Percentiles rank a stretch among this genome's conserved stretches.
Conservation (phyloP, 2,888 invertebrate species). For the Drosophila borealis region DNA sequence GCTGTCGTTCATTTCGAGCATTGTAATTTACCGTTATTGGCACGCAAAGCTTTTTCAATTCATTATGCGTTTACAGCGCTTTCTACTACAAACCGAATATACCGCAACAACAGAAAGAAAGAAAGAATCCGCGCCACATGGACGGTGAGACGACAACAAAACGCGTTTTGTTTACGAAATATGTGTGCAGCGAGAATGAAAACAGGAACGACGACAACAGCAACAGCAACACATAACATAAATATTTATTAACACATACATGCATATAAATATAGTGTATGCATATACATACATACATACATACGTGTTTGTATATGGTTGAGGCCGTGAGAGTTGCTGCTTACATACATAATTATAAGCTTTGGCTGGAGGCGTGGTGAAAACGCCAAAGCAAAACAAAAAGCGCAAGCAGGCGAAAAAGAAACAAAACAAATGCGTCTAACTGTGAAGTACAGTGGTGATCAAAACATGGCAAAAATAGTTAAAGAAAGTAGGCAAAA, state of each 20-base stretch:
- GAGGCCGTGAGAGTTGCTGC: conserved; percentile 55
- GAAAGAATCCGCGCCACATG: conserved; percentile 33
- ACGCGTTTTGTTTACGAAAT: conserved; percentile 79
- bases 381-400: conserved; percentile 67
- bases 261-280: conserved; percentile 15
- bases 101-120: conserved; percentile 8
- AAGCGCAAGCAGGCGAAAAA: conserved; percentile 33
- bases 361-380: conserved; percentile 47
- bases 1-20: conserved; percentile 30
- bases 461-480: conserved; percentile 56
- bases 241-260: conserved; percentile 55
- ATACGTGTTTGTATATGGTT: conserved; percentile 13
- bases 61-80: conserved; percentile 56
- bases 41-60: conserved; percentile 54
- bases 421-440: conserved; percentile 45
- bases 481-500: background rate
- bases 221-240: conserved; percentile 52
- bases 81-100: conserved; percentile 40
- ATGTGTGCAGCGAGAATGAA: conserved; percentile 63
- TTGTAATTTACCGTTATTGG: conserved; percentile 64
- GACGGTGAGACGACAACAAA: conserved; percentile 60
- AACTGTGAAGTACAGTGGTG: conserved; percentile 70
- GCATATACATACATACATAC: background rate
- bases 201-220: conserved; percentile 58
- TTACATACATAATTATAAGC: conserved; percentile 54